Evolutionary conservation across 2,113 vertebrate species (phyloP).

Genomic region (Scalopus aquaticus): DNA sequence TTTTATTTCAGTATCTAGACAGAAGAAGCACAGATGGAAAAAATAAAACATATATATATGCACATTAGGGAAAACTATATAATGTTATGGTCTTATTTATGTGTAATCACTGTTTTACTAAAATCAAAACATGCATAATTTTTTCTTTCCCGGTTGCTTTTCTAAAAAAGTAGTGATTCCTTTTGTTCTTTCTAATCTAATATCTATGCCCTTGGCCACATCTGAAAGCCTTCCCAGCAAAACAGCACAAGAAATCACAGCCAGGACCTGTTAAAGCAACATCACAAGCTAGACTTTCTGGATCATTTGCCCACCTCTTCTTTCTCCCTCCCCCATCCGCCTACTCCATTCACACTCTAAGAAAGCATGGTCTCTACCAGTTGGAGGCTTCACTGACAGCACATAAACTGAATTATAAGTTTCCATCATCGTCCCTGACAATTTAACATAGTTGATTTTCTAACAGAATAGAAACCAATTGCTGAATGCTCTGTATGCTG

Average conservation of each 20-base stretch:
- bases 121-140: not conserved
- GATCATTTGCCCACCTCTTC: not conserved
- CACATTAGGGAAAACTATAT: not conserved
- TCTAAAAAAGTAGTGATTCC: not conserved
- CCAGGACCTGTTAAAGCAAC: not conserved
- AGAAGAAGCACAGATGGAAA: not conserved
- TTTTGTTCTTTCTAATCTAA: not conserved
- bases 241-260: not conserved
- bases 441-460: not conserved
- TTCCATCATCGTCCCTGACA: not conserved
- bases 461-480: constrained; percentile 32
- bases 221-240: not conserved
- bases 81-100: not conserved
- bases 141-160: not conserved
- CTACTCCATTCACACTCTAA: not conserved
- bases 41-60: not conserved
- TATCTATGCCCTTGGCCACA: not conserved
- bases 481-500: not conserved
- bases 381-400: not conserved
- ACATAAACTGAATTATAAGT: not conserved
- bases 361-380: not conserved
- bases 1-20: not conserved
- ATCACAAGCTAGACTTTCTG: not conserved
- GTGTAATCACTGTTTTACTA: not conserved
- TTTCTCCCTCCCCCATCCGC: not conserved